Evolutionary conservation across 2,888 invertebrate species (phyloP), one percentile per base, ranked within the genome.

Genomic region (Dryobotodes eremita): DNA sequence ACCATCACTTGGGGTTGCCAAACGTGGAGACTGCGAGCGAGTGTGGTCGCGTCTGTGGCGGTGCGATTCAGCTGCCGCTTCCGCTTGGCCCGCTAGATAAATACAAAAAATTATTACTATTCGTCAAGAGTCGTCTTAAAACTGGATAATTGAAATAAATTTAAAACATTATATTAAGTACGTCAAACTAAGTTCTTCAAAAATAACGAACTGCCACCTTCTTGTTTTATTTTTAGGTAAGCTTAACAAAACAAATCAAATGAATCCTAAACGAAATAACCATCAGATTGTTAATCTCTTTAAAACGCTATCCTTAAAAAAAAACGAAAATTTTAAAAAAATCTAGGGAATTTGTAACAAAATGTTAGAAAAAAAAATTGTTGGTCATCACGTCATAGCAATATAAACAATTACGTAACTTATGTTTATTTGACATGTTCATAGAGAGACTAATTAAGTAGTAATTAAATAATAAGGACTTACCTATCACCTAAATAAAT

Each of bases 11-110:
- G 13, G 7, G 23, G 36, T 42, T 23, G 36, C 13, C 36, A 10
- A 2, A 42, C 0, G n/a, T 20, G 68, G 70, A 20, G 80, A 79
- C 20, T 61, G 77, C 20, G 61, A 80, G 6, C 62, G 68, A 2
- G 31, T 31, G 4, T 59, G 42, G 4, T 15, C 50, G 4, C 20
- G 26, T 3, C 15, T 5, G 15, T 13, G 42, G 13, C 17, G 2
- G 7, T 20, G 31, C 8, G 46, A 6, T 5, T 36, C 36, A 36
- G 4, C 36, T 11, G 36, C 2, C 11, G 61, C 1, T 8, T 10
- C 20, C 20, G 62, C 10, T 26, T 7, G 0, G 6, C 13, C 57
- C 13, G 15, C 15, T 23, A 36, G 62, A 62, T 23, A 31, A 20
- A 36, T 23, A 36, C 5, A 36, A 31, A 62, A 62, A 36, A 62